Evolutionary conservation across 1,140 invertebrate species (phyloP).

Genomic region (Drosophila suzukii): DNA sequence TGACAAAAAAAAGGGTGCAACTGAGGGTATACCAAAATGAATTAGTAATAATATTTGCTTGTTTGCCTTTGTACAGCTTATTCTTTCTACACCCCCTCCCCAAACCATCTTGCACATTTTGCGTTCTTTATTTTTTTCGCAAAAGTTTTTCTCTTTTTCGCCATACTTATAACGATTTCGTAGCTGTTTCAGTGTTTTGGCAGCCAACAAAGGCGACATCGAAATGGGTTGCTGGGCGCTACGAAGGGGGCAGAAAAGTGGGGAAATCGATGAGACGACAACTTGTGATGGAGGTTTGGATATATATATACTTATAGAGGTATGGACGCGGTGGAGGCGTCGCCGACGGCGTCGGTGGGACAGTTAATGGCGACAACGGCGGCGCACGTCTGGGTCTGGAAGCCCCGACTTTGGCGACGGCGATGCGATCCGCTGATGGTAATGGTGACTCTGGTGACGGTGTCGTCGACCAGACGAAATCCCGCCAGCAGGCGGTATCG

Average conservation of each 20-base stretch:
- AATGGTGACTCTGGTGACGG: conserved; percentile 35
- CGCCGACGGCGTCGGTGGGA: conserved; percentile 41
- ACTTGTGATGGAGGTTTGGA: conserved; percentile 35
- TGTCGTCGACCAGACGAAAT: conserved; percentile 72
- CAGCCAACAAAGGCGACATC: conserved; percentile 58
- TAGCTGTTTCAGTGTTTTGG: conserved; percentile 50
- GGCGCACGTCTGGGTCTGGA: conserved; percentile 70
- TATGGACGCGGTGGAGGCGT: conserved; percentile 31
- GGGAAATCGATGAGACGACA: conserved; percentile 66
- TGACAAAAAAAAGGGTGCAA: conserved; percentile 53
- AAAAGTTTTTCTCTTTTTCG: conserved; percentile 34
- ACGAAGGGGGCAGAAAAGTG: neutral
- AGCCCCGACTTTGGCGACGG: conserved; percentile 38
- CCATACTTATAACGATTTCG: conserved; percentile 39
- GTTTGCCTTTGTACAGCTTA: conserved; percentile 40
- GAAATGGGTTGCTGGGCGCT: conserved; percentile 28
- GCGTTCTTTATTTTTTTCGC: conserved; percentile 39
- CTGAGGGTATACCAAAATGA: conserved; percentile 62
- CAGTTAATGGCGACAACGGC: conserved; percentile 68
- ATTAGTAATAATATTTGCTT: conserved; percentile 77
- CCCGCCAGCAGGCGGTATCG: conserved; percentile 26
- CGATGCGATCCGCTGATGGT: conserved; percentile 30
- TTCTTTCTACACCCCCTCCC: neutral
- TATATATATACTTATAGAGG: neutral
- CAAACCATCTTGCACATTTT: neutral